Evolutionary conservation across 2,888 invertebrate genomes (phyloP), one percentile per base, ranked within the genome.

Genomic region (Cenopis cana): DNA sequence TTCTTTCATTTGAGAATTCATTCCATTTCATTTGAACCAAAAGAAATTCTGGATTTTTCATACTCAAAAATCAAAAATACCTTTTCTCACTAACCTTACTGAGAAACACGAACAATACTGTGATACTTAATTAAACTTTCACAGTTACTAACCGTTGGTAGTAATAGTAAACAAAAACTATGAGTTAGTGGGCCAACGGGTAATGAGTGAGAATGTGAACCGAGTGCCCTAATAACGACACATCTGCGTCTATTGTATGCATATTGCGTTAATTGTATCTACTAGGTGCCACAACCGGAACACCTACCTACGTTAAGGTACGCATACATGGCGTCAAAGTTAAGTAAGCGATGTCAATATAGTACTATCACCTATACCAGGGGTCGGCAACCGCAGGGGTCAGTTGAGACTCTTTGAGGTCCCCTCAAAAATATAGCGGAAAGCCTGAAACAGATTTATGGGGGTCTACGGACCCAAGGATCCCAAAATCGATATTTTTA

Each of bases 221-320:
- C 56, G 49, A 12, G 52, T 50, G 56, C 20, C 60, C 66, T 29
- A 54, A 56, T 67, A 70, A 56, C 66, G 60, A 67, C 65, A 59
- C 33, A 41, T 54, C 38, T 46, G 46, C 29, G 36, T 10, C 71
- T 9, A 71, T 71, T 71, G 71, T 71, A 71, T 71, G 60, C 61
- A 71, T 67, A 71, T 70, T 55, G 59, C 46, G 64, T 61, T 71
- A 67, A 71, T 71, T 71, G 71, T 71, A 46, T n/a, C n/a, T n/a
- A 46, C 46, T 46, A n/a, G 14, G 46, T 46, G 36, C 52, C 20
- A 67, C 17, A 61, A 71, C 71, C 71, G 71, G 71, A 71, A 71
- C 71, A 71, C 71, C 71, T 71, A 68, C 67, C 67, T 59, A 54
- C 67, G 70, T 59, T 29, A 59, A 54, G 55, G 17, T 17, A 9